These are phyloP conservation scores for Atrichornis clamosus DNA, from an alignment of 2,113 vertebrate species.

Conservation along the genomic window DNA sequence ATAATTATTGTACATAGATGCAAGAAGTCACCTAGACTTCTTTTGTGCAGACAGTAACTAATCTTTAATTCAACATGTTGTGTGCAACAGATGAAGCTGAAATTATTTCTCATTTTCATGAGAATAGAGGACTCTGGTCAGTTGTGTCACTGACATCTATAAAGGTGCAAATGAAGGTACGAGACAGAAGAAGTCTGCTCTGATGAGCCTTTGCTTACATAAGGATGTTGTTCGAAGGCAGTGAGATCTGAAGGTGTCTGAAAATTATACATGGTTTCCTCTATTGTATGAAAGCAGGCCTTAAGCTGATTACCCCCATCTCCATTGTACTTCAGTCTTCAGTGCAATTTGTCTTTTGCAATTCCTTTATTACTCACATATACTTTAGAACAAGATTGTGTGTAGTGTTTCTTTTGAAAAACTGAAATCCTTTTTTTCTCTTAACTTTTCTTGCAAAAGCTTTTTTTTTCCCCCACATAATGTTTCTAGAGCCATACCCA, in stretches of 20 bases:
- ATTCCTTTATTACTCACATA: neutral
- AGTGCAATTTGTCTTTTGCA: neutral
- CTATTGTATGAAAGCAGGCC: neutral
- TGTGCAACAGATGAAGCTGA: neutral
- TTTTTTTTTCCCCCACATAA: rapidly evolving
- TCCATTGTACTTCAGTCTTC: neutral
- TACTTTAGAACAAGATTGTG: neutral
- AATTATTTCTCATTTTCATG: neutral
- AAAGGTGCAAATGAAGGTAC: neutral
- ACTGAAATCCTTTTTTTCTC: neutral
- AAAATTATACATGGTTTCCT: neutral
- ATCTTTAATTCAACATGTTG: neutral
- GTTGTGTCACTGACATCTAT: neutral
- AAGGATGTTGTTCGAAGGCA: neutral
- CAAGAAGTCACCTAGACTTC: neutral
- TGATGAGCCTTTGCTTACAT: neutral
- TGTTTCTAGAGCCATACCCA: rapidly evolving
- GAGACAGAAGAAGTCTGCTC: neutral
- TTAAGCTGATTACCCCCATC: constrained; percentile 29
- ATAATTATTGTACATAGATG: neutral
- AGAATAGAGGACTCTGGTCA: neutral
- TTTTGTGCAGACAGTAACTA: neutral
- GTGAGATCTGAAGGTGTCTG: neutral
- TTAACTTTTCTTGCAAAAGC: neutral
- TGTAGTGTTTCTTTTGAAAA: neutral